phyloP scores from a whole-genome alignment of 2,888 invertebrate species.

The Patella ulyssiponensis region DNA sequence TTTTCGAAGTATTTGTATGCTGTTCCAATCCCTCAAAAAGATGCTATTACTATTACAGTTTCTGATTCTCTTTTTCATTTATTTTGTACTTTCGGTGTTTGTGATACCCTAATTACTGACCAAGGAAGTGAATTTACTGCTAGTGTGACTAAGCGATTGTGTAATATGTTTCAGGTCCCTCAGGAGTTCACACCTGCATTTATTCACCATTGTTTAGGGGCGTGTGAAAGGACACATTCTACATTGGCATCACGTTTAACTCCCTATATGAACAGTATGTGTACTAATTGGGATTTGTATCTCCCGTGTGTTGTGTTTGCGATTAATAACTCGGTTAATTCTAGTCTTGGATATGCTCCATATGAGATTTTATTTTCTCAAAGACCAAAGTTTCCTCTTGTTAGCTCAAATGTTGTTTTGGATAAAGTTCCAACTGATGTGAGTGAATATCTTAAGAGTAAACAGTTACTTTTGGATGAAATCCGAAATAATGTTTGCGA shows the following conservation, averaged over 20 bases:
- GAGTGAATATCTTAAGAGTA: not conserved
- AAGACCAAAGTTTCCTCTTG: slow-evolving; percentile 28
- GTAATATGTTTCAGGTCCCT: not conserved
- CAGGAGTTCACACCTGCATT: slow-evolving; percentile 20
- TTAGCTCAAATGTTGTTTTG: not conserved
- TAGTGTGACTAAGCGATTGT: not conserved
- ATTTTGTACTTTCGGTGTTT: slow-evolving; percentile 24
- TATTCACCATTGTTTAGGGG: slow-evolving; percentile 35
- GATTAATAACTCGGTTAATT: slow-evolving; percentile 29
- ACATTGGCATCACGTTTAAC: slow-evolving; percentile 31
- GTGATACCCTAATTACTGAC: slow-evolving; percentile 26
- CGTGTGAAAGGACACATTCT: slow-evolving; percentile 31
- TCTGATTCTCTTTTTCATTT: slow-evolving; percentile 14
- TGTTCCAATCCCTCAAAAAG: slow-evolving; percentile 22
- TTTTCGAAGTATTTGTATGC: slow-evolving; percentile 19
- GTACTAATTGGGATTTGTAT: slow-evolving; percentile 26
- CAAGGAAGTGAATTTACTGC: slow-evolving; percentile 20
- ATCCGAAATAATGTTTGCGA: not conserved
- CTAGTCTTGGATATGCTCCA: slow-evolving; percentile 22
- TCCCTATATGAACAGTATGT: slow-evolving; percentile 25
- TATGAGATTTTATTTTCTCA: slow-evolving; percentile 22
- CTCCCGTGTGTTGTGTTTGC: slow-evolving; percentile 29
- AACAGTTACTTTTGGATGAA: not conserved
- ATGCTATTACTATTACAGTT: slow-evolving; percentile 28
- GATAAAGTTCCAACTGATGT: not conserved